Percentiles rank a stretch among this genome's conserved stretches.
These are phyloP conservation scores for Cyclophora punctaria DNA, from an alignment of 2,888 invertebrate genomes.

Conservation along the genomic window DNA sequence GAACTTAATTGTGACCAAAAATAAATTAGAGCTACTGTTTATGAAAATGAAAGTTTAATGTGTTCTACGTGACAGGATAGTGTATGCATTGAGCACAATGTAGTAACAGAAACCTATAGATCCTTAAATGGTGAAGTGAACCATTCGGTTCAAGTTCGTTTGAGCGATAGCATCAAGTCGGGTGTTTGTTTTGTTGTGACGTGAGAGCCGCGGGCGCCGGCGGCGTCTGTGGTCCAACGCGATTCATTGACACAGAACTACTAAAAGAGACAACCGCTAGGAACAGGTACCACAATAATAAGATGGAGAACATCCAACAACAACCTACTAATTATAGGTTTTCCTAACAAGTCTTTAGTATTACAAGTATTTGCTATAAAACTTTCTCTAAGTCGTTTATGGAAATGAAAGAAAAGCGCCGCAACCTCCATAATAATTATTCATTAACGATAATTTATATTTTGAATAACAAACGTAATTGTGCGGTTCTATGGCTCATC, in stretches of 20 bases:
- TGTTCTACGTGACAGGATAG: conserved; percentile 38
- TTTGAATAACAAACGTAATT: too few species aligned
- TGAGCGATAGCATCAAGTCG: conserved; percentile 39
- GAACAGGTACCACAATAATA: too few species aligned
- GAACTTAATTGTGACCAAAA: conserved; percentile 25
- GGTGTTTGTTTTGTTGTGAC: conserved; percentile 58
- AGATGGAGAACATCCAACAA: too few species aligned
- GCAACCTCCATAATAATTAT: too few species aligned
- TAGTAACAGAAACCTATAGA: conserved; percentile 15
- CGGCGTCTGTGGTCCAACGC: conserved; percentile 21
- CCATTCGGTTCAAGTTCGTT: conserved; percentile 52
- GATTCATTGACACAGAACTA: conserved; percentile 12
- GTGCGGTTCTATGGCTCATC: conserved; percentile 17
- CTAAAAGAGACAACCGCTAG: conserved; percentile 15
- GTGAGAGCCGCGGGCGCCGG: conserved; percentile 56
- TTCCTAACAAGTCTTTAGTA: not conserved
- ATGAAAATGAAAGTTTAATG: conserved; percentile 31
- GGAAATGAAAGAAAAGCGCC: too few species aligned
- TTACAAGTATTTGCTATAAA: too few species aligned
- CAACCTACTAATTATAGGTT: too few species aligned
- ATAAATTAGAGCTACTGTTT: conserved; percentile 22
- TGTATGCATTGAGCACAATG: conserved; percentile 11
- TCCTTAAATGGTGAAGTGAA: conserved; percentile 39
- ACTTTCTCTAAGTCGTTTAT: too few species aligned
- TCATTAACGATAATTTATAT: too few species aligned